These are phyloP conservation scores for Parascotia fuliginaria DNA, from an alignment of 2,888 invertebrate species.

Conservation along the genomic window DNA sequence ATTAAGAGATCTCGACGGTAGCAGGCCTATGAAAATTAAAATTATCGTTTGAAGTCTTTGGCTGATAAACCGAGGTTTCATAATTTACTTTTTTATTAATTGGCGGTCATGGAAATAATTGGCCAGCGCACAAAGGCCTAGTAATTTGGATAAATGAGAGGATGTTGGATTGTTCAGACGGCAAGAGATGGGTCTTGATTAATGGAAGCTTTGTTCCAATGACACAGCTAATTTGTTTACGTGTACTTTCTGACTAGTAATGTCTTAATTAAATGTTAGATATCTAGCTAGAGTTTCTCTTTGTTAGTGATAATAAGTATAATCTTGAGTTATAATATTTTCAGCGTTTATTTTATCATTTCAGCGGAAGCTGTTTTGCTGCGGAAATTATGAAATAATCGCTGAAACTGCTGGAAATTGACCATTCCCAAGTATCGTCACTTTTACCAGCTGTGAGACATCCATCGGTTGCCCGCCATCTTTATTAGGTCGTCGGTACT, in stretches of 20 bases:
- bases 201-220: slow-evolving; percentile 21
- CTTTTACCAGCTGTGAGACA: too few species aligned
- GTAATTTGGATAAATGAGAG: slow-evolving; percentile 47
- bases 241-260: too few species aligned
- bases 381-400: too few species aligned
- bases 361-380: too few species aligned
- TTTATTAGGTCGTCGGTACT: too few species aligned
- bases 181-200: slow-evolving; percentile 22
- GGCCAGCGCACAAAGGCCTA: slow-evolving; percentile 41
- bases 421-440: too few species aligned
- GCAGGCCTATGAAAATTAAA: slow-evolving; percentile 13
- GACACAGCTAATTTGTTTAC: slow-evolving; percentile 13
- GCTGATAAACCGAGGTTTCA: slow-evolving; percentile 26
- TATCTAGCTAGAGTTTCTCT: too few species aligned
- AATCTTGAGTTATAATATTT: too few species aligned
- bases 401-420: too few species aligned
- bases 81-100: slow-evolving; percentile 42
- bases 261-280: not conserved
- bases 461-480: too few species aligned
- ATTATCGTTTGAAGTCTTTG: slow-evolving; percentile 27
- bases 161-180: slow-evolving; percentile 19
- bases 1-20: not conserved
- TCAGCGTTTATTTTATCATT: too few species aligned
- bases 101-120: slow-evolving; percentile 41
- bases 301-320: too few species aligned